Base-by-base conservation (phyloP, 2,797 vertebrate genomes). In the Cynopterus sphinx region DNA sequence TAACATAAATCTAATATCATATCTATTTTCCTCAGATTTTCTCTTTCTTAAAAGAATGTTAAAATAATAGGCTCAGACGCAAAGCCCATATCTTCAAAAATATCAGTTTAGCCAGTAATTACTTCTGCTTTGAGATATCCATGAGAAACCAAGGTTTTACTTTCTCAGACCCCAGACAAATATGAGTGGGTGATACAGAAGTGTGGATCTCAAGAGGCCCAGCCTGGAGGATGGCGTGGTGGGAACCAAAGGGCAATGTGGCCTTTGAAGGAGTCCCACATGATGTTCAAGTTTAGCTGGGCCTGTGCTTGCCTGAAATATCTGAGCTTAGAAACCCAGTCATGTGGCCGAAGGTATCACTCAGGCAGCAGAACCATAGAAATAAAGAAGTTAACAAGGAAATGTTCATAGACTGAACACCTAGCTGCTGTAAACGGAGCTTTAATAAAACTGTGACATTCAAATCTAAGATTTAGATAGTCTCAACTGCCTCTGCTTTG, bases 11-110 rank as follows among this genome's bases (percentile, higher is more conserved):
- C 82, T 21, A 83, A 4, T 81, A 67, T 83, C 81, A 13, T 82
- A 51, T 59, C 74, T 92, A 22, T 94, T 95, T 95, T 94, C 49
- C 46, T 94, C 91, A 86, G n/a, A 39, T 71, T 87, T 91, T 51
- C 22, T 68, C 28, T 91, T 71, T 28, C 79, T 75, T 77, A 68
- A 83, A 82, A 92, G 71, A 90, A 41, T 87, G 74, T 81, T 86
- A 90, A 73, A 83, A 88, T 90, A 93, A 91, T 91, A 67, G 84
- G 24, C 75, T 93, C 59, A 87, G 65, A 65, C n/a, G 43, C 46
- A 46, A 70, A 83, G 43, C 57, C 68, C 17, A 0, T 49, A 71
- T 53, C 70, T 81, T 53, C 81, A 89, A 71, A 91, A 90, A 22
- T 83, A 71, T 46, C 85, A 65, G 1, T 86, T 91, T 93, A 77